Base-by-base conservation (phyloP, 2,113 vertebrate genomes). In the Paratilapia polleni region DNA sequence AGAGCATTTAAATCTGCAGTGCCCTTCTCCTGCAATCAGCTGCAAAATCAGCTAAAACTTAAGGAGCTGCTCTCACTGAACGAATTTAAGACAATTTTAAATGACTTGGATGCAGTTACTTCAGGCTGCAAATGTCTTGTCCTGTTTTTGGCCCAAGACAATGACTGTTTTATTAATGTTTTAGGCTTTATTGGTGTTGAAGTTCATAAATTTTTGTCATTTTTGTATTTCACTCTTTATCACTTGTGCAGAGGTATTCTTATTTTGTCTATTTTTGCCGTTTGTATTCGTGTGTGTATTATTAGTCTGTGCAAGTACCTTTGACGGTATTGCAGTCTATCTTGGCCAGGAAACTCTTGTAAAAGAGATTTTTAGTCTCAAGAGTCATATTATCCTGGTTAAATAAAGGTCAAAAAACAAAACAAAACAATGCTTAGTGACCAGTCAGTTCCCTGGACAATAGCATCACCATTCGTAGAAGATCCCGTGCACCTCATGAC, bases 281-380 rank as follows among this genome's bases (percentile, higher is more conserved):
- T 70, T 70, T 20, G 5, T 70, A 28, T 70, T 70, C 0, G 0
- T 41, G 26, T 26, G 47, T 19, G 14, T 28, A 9, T 28, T 26
- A 68, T 68, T 49, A 49, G 3, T 70, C 22, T 68, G 14, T 19
- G 24, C 22, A 68, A 47, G n/a, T 28, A 68, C 64, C 0, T 47
- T 38, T 68, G 38, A 68, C 26, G 38, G 43, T 68, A 47, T 19
- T 68, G n/a, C 14, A 17, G 63, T 38, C n/a, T 47, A 41, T 47
- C 22, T 47, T 0, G 63, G 38, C 63, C 38, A 47, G 47, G 38
- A 47, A 22, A 47, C 22, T 3, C 14, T 19, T 22, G 22, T 47
- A 68, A 68, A 68, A 68, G 0, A 68, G 13, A 68, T 26, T 28
- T 68, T 19, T 68, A 70, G 19, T 20, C 24, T 70, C 11, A 70